Conservation (phyloP, 1,140 invertebrate genomes). For the Aricia agestis region DNA sequence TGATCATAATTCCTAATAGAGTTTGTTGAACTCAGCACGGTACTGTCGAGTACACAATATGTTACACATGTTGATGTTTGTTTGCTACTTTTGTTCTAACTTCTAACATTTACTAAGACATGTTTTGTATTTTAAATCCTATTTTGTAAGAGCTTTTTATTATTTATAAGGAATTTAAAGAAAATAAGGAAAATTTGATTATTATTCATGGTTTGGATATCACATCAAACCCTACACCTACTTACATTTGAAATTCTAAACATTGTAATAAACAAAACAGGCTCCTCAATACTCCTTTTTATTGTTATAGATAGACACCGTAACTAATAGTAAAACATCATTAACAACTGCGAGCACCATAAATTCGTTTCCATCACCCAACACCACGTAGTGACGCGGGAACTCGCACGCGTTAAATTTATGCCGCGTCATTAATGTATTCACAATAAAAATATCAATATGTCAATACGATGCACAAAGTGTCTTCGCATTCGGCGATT, state of each 20-base stretch:
- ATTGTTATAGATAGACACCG: background rate
- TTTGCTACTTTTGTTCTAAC: no score
- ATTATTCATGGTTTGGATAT: no score
- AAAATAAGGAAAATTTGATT: no score
- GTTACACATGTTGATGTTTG: background rate
- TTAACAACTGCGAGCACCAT: background rate
- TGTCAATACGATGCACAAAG: conserved; percentile 13
- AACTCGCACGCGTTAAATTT: background rate
- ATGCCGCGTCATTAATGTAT: conserved; percentile 10
- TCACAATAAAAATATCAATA: conserved; percentile 15
- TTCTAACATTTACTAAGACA: no score
- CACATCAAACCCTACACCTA: no score
- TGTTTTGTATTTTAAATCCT: no score
- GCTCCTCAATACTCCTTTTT: no score
- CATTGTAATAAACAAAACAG: no score
- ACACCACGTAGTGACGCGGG: background rate
- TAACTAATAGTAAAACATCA: background rate
- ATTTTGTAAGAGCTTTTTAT: no score
- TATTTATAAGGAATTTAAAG: no score
- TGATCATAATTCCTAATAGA: conserved; percentile 35
- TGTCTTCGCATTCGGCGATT: conserved; percentile 28
- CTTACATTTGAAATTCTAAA: no score
- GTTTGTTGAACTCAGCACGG: conserved; percentile 46
- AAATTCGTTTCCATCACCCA: conserved; percentile 2
- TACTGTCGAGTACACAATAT: background rate